phyloP scores from a whole-genome alignment of 2,888 invertebrate genomes.

The Harpalus rubripes region DNA sequence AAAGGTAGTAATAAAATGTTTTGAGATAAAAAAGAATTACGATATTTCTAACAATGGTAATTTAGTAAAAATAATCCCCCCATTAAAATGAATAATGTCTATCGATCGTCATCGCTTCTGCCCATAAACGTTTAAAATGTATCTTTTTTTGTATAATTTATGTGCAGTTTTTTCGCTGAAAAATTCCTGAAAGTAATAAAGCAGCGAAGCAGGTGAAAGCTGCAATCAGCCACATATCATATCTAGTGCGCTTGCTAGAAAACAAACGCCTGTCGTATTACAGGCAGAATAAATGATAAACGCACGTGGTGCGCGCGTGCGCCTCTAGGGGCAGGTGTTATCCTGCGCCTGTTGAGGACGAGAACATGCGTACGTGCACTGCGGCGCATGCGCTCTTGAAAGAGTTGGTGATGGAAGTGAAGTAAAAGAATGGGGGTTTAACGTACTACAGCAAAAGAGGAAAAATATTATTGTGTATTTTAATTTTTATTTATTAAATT shows the following conservation, averaged over 20 bases:
- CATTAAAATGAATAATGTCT: background rate
- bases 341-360: conserved; percentile 30
- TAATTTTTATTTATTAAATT: too few species aligned
- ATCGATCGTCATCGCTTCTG: background rate
- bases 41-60: background rate
- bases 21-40: background rate
- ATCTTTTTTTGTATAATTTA: conserved; percentile 28
- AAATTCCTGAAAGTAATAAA: conserved; percentile 46
- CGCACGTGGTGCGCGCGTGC: conserved; percentile 40
- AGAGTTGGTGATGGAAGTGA: background rate
- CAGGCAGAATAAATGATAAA: conserved; percentile 40
- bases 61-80: background rate
- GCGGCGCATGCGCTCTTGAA: background rate
- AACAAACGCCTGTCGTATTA: conserved; percentile 46
- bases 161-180: conserved; percentile 10
- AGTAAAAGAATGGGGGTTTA: background rate
- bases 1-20: background rate
- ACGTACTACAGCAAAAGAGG: background rate
- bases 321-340: conserved; percentile 39
- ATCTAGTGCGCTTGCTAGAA: conserved; percentile 42
- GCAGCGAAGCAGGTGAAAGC: conserved; percentile 38
- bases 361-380: conserved; percentile 16
- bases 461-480: too few species aligned
- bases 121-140: background rate
- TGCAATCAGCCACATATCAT: conserved; percentile 30